phyloP scores from a whole-genome alignment of 2,113 vertebrate genomes.

The Scophthalmus maximus region DNA sequence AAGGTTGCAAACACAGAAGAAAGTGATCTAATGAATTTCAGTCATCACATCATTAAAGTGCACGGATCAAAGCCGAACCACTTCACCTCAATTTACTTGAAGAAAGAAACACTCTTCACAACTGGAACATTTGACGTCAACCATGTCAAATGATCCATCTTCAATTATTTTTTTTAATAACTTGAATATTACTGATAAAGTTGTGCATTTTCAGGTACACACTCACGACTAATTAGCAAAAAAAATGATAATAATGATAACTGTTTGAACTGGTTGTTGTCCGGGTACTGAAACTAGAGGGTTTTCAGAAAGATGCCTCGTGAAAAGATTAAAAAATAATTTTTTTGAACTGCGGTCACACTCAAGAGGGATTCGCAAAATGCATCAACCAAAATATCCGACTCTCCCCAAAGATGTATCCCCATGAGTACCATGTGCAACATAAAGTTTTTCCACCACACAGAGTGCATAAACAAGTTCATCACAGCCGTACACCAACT shows the following conservation, averaged over 20 bases:
- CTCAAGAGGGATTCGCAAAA: slow-evolving; percentile 48
- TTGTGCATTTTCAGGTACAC: not conserved
- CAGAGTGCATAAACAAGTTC: slow-evolving; percentile 52
- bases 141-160: slow-evolving; percentile 34
- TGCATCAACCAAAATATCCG: slow-evolving; percentile 44
- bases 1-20: slow-evolving; percentile 31
- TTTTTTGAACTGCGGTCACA: slow-evolving; percentile 22
- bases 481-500: slow-evolving; percentile 33
- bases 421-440: slow-evolving; percentile 34
- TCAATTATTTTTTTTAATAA: slow-evolving; percentile 4
- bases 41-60: slow-evolving; percentile 51
- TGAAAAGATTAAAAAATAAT: slow-evolving; percentile 28
- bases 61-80: slow-evolving; percentile 42
- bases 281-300: not conserved
- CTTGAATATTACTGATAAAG: not conserved
- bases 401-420: slow-evolving; percentile 40
- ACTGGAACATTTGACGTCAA: slow-evolving; percentile 41
- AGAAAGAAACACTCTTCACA: slow-evolving; percentile 39
- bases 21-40: slow-evolving; percentile 36
- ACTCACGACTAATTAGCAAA: not conserved
- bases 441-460: slow-evolving; percentile 30
- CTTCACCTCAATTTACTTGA: slow-evolving; percentile 54
- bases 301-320: slow-evolving; percentile 27
- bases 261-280: not conserved
- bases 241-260: slow-evolving; percentile 11